Conservation (phyloP, 2,888 invertebrate genomes). For the Mamestra brassicae region DNA sequence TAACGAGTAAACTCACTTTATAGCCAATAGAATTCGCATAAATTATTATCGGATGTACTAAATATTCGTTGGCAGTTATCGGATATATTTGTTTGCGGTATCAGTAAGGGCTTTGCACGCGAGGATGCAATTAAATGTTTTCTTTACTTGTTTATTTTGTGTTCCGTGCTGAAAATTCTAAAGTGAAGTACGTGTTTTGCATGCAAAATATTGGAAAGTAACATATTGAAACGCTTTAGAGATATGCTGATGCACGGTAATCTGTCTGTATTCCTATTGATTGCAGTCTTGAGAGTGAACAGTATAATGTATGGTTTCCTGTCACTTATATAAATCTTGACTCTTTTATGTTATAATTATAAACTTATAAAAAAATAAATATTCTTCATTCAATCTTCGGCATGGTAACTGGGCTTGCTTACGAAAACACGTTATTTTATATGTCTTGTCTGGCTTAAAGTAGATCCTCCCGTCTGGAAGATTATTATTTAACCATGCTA, state of each 20-base stretch:
- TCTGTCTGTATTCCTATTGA: not conserved
- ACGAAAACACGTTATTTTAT: not conserved
- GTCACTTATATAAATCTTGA: constrained; percentile 7
- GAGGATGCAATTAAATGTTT: constrained; percentile 55
- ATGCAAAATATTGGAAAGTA: constrained; percentile 17
- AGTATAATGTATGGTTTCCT: not conserved
- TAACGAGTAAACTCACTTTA: constrained; percentile 41
- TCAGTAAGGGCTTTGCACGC: constrained; percentile 51
- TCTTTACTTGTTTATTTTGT: constrained; percentile 50
- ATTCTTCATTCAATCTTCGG: not conserved
- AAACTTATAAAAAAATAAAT: not conserved
- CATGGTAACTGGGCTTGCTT: not conserved
- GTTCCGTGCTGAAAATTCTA: constrained; percentile 14
- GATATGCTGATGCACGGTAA: not conserved
- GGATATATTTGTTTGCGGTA: constrained; percentile 35
- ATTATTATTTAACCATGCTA: not conserved
- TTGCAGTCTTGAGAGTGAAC: not conserved
- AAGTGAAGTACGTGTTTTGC: constrained; percentile 8
- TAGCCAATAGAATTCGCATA: constrained; percentile 50
- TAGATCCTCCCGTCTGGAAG: not conserved
- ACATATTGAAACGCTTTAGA: constrained; percentile 2
- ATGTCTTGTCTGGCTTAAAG: not conserved
- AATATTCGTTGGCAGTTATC: constrained; percentile 49
- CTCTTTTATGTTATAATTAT: not conserved
- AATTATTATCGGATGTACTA: constrained; percentile 54